A percentile compares a stretch with the other conserved stretches of the same genome.
These are phyloP conservation scores for Mactra quadrangularis DNA, from an alignment of 1,140 invertebrate species.

Conservation along the genomic window DNA sequence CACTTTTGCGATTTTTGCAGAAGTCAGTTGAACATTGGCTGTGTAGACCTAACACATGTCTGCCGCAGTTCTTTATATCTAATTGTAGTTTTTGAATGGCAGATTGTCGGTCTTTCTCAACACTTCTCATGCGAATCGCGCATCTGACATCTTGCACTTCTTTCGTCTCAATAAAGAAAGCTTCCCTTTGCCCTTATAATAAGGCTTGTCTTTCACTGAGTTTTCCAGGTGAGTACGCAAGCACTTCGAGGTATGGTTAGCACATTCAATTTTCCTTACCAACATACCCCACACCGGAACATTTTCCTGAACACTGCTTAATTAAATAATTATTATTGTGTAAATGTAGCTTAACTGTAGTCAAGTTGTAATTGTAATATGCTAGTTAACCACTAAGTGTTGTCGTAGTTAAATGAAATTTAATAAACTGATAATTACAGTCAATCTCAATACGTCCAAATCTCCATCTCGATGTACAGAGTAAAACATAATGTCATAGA, in stretches of 20 bases:
- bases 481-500: no score
- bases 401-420: no score
- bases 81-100: neutral
- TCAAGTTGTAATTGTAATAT: no score
- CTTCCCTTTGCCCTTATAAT: constrained; percentile 33
- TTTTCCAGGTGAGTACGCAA: constrained; percentile 72
- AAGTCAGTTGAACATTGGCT: constrained; percentile 9
- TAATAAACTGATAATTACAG: no score
- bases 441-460: no score
- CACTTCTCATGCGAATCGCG: constrained; percentile 41
- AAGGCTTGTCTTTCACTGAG: constrained; percentile 48
- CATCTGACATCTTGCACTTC: constrained; percentile 24
- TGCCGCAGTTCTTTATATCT: constrained; percentile 25
- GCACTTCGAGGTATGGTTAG: constrained; percentile 79
- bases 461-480: no score
- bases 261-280: constrained; percentile 81
- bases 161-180: neutral
- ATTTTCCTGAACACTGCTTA: neutral
- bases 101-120: neutral
- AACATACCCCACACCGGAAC: no score
- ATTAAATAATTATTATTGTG: no score
- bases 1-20: neutral
- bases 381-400: no score
- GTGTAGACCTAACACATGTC: constrained; percentile 30
- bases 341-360: no score